Evolutionary conservation across 1,140 invertebrate genomes (phyloP), one percentile per base, ranked within the genome.

Genomic region (Diorhabda elongata): DNA sequence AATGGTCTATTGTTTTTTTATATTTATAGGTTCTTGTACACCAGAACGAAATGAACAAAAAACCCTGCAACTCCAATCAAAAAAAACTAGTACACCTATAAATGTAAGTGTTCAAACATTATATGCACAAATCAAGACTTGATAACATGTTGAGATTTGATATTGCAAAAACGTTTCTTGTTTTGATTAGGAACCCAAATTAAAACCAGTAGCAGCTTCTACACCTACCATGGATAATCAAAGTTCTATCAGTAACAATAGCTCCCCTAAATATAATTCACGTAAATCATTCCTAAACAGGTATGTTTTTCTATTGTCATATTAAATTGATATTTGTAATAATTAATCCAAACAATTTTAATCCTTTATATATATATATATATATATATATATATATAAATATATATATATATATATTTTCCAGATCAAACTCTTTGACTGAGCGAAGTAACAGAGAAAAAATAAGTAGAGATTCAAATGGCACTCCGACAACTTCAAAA

Each of bases 201-300:
- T 67, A 26, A 67, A 67, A 60, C 65, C 65, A 9, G 47, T 67
- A 43, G 65, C 65, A 44, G 57, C 65, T 8, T 67, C 65, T 11
- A 67, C 65, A 45, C 65, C 65, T 5, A 60, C 65, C 3, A 3
- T 11, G 43, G 9, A 58, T 58, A n/a, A 58, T n/a, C 4, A 6
- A 45, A 42, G 3, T 44, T 42, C 47, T 56, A 52, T 4, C 5
- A 47, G 45, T 26, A 64, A 11, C 26, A 64, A 64, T 41, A 64
- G 63, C 26, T 43, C 42, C 3, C 44, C 5, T 60, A 41, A 60
- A 8, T 42, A 41, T n/a, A 26, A 7, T 2, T 5, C 3, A 44
- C 5, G 9, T 42, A 44, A 44, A 3, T n/a, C 9, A 4, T 60
- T 11, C 11, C 42, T 67, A 9, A 67, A 44, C 47, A 52, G 47